phyloP scores from a whole-genome alignment of 2,888 invertebrate species.

The Metallyticus violacea region DNA sequence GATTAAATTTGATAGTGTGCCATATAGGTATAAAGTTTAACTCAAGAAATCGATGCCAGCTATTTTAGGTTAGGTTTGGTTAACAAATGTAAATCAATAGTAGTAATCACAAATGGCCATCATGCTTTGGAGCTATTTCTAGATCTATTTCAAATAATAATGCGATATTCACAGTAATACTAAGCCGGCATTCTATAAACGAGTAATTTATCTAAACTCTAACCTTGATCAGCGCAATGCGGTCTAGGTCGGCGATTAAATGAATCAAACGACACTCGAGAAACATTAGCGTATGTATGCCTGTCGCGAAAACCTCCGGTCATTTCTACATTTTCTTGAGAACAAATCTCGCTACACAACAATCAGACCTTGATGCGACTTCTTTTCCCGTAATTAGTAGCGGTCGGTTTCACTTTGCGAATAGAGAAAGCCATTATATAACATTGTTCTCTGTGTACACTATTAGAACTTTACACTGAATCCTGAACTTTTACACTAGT shows the following conservation, averaged over 20 bases:
- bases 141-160: neutral
- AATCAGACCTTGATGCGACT: neutral
- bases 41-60: neutral
- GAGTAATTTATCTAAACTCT: neutral
- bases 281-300: conserved; percentile 20
- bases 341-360: neutral
- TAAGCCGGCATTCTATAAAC: no score
- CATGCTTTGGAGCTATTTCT: neutral
- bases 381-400: neutral
- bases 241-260: conserved; percentile 30
- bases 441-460: neutral
- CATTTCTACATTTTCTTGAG: conserved; percentile 28
- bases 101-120: neutral
- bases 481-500: neutral
- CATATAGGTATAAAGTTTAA: neutral
- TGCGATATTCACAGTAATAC: no score
- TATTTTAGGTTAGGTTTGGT: neutral
- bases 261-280: conserved; percentile 22
- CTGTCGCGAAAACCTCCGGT: conserved; percentile 16
- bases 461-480: neutral
- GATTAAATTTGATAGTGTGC: neutral
- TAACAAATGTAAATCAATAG: no score
- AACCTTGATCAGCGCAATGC: conserved; percentile 30
- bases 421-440: neutral
- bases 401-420: neutral